A percentile compares a stretch with the other conserved stretches of the same genome.
Conservation (phyloP, 2,888 invertebrate species). For the Drosophila subquinaria region DNA sequence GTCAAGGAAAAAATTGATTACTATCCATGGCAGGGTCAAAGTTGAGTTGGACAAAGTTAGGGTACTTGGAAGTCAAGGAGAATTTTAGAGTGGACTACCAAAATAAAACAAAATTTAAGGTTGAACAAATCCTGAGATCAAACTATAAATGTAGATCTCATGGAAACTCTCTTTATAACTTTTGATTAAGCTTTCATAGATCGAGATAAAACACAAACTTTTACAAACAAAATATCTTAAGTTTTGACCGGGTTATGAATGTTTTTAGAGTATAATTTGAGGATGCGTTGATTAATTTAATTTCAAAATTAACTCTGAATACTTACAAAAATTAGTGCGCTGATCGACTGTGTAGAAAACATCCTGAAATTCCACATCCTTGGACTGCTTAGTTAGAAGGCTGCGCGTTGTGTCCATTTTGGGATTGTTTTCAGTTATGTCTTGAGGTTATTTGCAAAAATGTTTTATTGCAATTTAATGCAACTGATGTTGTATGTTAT, state of each 20-base stretch:
- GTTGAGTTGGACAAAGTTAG: neutral
- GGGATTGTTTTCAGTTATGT: neutral
- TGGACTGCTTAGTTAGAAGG: constrained; percentile 69
- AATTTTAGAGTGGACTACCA: too few relatives aligned
- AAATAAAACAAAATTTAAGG: too few relatives aligned
- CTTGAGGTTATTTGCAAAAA: constrained; percentile 4
- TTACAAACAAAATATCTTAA: neutral
- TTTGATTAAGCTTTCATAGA: neutral
- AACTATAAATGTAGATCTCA: too few relatives aligned
- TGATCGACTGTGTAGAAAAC: constrained; percentile 83
- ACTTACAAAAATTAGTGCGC: constrained; percentile 83
- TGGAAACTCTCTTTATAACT: too few relatives aligned
- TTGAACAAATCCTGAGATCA: too few relatives aligned
- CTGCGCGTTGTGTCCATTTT: constrained; percentile 66
- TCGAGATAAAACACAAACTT: too few relatives aligned
- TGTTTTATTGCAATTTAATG: constrained; percentile 40
- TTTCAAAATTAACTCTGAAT: neutral
- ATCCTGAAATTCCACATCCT: constrained; percentile 86
- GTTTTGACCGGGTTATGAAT: neutral
- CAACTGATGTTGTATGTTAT: constrained; percentile 20
- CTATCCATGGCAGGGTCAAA: neutral
- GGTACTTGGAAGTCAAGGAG: neutral
- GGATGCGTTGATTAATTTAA: neutral
- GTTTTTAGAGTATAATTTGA: neutral
- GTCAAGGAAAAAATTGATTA: neutral